Evolutionary conservation across 37 sponge, comb jelly and placozoan genomes (phyloP), one percentile per base, ranked within the genome.

Genomic region (Hormiphora californensis): DNA sequence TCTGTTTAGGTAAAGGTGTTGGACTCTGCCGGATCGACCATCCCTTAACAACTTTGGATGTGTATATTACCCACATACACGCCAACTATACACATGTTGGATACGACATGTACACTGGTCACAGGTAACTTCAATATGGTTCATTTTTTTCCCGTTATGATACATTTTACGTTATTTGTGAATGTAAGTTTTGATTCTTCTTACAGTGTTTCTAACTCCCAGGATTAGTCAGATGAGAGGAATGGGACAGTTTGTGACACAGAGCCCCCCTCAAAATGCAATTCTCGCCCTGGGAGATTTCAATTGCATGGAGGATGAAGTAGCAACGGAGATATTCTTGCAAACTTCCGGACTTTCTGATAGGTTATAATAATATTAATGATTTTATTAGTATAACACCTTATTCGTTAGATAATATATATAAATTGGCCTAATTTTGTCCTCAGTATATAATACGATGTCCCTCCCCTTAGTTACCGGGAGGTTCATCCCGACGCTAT

Each of bases 1-100:
- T 49, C n/a, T 28, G 5, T 57, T 5, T 30, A 57, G 61, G 61
- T 57, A 57, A 57, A 57, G 67, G 67, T 1, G 67, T 65, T 30
- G 67, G 67, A 1, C 4, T 65, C 38, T 65, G 67, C 35, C 21
- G 67, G 28, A 65, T 65, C 28, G 37, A 65, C 7, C 67, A 65
- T 19, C 67, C 67, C 2, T 33, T 65, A 30, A 7, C 67, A 9
- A 65, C 67, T 17, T 8, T 65, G 9, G 67, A 65, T 39, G 32
- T 65, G 38, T 65, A 65, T 39, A 33, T 34, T 11, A 65, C 67
- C 4, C 67, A 65, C 67, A 30, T 65, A 17, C 67, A 65, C 37
- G 67, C 67, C 5, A 33, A 33, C 28, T 65, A 65, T 39, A 33
- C 67, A 65, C 37, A 33, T 2, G 35, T 19, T 65, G 67, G 37